Conservation (phyloP, 2,113 vertebrate genomes). For the Ahaetulla prasina region DNA sequence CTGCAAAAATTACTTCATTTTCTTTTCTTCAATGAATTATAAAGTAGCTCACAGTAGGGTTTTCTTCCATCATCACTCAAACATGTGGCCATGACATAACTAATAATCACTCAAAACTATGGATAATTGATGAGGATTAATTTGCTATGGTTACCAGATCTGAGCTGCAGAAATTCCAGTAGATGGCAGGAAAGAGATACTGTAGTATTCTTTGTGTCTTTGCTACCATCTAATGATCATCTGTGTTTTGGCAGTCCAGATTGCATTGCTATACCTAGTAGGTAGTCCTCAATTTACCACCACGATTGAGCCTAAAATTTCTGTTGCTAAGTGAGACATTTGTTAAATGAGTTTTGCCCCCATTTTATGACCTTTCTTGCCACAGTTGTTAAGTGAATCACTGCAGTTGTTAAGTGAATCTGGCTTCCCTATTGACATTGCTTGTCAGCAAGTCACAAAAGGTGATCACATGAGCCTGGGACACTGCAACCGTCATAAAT, state of each 20-base stretch:
- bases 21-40: not conserved
- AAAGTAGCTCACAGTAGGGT: not conserved
- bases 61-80: not conserved
- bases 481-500: not conserved
- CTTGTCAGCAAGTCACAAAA: not conserved
- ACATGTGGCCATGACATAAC: not conserved
- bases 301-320: not conserved
- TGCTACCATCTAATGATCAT: not conserved
- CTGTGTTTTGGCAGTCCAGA: not conserved
- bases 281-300: not conserved
- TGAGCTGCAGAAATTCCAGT: not conserved
- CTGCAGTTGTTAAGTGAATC: not conserved
- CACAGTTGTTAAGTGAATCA: not conserved
- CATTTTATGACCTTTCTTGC: not conserved
- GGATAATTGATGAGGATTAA: not conserved
- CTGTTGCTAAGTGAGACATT: not conserved
- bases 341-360: not conserved
- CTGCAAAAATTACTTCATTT: not conserved
- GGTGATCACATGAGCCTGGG: not conserved
- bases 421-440: not conserved
- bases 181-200: not conserved
- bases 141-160: not conserved
- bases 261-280: not conserved
- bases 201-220: not conserved
- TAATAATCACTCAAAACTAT: not conserved